Percentiles rank a stretch among this genome's conserved stretches.
Evolutionary conservation across 2,113 vertebrate species (phyloP).

Genomic region (Motacilla alba): DNA sequence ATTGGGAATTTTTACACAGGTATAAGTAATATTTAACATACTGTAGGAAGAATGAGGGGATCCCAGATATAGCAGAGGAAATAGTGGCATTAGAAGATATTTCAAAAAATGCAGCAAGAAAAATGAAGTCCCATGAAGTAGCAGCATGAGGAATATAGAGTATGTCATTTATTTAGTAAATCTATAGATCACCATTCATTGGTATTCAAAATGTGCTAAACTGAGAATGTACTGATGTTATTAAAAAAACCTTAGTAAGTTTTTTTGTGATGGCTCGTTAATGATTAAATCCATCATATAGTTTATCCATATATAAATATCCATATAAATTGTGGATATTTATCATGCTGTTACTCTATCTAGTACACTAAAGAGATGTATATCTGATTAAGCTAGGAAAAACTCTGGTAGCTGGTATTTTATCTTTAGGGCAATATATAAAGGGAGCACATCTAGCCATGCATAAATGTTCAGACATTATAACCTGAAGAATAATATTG

Average conservation of each 20-base stretch:
- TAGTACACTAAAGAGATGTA: slow-evolving; percentile 35
- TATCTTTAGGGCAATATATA: slow-evolving; percentile 51
- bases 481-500: not conserved
- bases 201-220: not conserved
- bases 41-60: not conserved
- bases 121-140: not conserved
- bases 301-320: not conserved
- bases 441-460: slow-evolving; percentile 14
- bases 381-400: slow-evolving; percentile 59
- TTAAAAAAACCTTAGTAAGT: slow-evolving; percentile 27
- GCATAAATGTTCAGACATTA: not conserved
- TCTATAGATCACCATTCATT: not conserved
- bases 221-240: not conserved
- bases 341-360: slow-evolving; percentile 37
- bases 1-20: not conserved
- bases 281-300: slow-evolving; percentile 35
- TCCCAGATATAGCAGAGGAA: not conserved
- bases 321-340: slow-evolving; percentile 13
- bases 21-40: not conserved
- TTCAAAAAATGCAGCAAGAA: not conserved
- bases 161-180: not conserved
- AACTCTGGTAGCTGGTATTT: slow-evolving; percentile 49
- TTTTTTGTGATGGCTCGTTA: slow-evolving; percentile 40
- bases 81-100: not conserved
- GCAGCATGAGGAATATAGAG: not conserved